Evolutionary conservation across 2,113 vertebrate genomes (phyloP).

Genomic region (Acrocephalus arundinaceus): DNA sequence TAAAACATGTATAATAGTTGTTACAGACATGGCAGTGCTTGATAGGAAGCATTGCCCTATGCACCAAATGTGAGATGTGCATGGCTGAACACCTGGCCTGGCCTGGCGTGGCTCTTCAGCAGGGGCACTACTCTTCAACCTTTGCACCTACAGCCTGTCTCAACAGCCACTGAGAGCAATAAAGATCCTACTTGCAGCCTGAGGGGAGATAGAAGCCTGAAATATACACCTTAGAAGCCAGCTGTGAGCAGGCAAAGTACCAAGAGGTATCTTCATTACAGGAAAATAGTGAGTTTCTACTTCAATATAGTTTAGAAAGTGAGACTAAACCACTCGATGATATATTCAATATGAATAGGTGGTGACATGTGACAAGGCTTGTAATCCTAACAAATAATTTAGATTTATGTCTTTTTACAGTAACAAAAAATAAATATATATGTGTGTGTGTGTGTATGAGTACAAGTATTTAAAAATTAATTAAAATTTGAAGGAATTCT

Average conservation of each 20-base stretch:
- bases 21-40: neutral
- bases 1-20: neutral
- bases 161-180: neutral
- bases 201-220: neutral
- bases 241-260: neutral
- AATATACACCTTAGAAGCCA: neutral
- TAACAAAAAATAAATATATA: neutral
- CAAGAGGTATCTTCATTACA: neutral
- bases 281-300: neutral
- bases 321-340: neutral
- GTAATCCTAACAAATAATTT: neutral
- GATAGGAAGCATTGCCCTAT: neutral
- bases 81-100: neutral
- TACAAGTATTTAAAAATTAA: neutral
- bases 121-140: neutral
- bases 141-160: neutral
- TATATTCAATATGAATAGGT: neutral
- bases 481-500: neutral
- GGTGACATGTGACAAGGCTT: neutral
- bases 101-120: neutral
- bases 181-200: neutral
- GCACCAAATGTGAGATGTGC: neutral
- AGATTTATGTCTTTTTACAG: neutral
- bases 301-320: neutral
- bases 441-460: rapidly evolving